Percentiles rank a stretch among this genome's conserved stretches.
Conservation (phyloP, 2,888 invertebrate species). For the Apodemia zela region DNA sequence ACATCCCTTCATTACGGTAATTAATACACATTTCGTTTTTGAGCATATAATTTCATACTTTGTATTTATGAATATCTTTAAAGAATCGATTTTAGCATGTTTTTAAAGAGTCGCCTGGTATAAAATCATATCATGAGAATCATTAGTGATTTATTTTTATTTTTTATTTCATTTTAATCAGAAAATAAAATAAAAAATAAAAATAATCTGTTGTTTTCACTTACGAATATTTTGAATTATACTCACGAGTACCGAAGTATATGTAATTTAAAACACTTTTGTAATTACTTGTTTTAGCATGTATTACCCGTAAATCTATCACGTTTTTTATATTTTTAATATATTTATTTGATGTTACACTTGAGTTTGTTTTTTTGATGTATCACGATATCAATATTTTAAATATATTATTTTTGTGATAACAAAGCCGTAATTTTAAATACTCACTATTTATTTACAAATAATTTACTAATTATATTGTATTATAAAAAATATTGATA, state of each 20-base stretch:
- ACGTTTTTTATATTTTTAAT: conserved; percentile 16
- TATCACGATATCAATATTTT: conserved; percentile 12
- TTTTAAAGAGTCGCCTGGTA: conserved; percentile 14
- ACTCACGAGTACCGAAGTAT: background rate
- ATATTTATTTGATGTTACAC: conserved; percentile 20
- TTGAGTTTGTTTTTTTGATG: conserved; percentile 18
- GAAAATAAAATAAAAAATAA: too few relatives aligned
- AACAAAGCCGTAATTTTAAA: background rate
- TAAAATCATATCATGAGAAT: conserved; percentile 3
- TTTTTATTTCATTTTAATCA: too few relatives aligned
- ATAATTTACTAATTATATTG: background rate
- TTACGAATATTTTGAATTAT: conserved; percentile 4
- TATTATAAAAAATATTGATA: background rate
- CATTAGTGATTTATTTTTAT: background rate
- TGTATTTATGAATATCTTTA: conserved; percentile 8
- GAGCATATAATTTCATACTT: conserved; percentile 6
- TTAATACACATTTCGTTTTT: conserved; percentile 9
- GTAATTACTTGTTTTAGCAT: conserved; percentile 19
- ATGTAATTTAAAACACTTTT: conserved; percentile 10
- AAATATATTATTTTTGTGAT: conserved; percentile 1
- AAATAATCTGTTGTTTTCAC: background rate
- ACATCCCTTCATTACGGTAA: conserved; percentile 11
- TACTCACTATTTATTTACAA: background rate
- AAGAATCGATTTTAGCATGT: conserved; percentile 11
- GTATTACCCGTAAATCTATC: conserved; percentile 19